Percentiles rank a stretch among this genome's conserved stretches.
phyloP scores from a whole-genome alignment of 30 jellyfish, hydroid and myxozoan species.

The Nemopilema nomurai region DNA sequence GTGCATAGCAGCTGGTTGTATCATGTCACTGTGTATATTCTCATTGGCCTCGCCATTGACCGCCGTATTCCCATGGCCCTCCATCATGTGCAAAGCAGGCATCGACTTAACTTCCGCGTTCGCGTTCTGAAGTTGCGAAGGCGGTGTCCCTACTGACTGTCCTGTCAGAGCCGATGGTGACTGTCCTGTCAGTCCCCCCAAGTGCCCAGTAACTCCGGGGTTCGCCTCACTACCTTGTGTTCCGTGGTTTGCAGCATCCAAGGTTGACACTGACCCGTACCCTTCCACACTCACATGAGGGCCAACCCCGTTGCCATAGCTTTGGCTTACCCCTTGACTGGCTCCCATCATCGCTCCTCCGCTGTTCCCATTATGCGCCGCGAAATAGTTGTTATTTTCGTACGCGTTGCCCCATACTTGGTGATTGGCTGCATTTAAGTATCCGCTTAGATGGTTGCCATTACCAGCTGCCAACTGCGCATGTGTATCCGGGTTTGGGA shows the following conservation, averaged over 20 bases:
- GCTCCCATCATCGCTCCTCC: not conserved
- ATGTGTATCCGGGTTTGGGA: not conserved
- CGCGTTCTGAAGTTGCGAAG: not conserved
- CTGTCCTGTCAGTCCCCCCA: not conserved
- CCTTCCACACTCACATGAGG: not conserved
- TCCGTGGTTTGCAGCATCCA: not conserved
- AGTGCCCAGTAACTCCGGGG: not conserved
- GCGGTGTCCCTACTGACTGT: not conserved
- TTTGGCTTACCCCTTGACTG: not conserved
- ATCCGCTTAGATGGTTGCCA: slow-evolving; percentile 1
- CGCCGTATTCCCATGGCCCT: not conserved
- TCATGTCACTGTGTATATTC: not conserved
- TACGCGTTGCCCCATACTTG: not conserved
- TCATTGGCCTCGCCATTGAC: not conserved
- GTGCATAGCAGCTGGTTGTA: slow-evolving; percentile 2
- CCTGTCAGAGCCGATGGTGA: too few relatives aligned
- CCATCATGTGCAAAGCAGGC: slow-evolving; percentile 2
- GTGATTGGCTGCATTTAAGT: slow-evolving; percentile 4
- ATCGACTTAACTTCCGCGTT: slow-evolving; percentile 9
- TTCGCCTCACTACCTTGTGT: not conserved
- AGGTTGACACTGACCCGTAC: not conserved
- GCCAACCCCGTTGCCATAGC: not conserved
- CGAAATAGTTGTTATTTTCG: not conserved
- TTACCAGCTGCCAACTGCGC: not conserved
- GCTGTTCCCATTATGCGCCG: not conserved